Conservation (phyloP, 2,113 vertebrate genomes). For the Tetrao urogallus region DNA sequence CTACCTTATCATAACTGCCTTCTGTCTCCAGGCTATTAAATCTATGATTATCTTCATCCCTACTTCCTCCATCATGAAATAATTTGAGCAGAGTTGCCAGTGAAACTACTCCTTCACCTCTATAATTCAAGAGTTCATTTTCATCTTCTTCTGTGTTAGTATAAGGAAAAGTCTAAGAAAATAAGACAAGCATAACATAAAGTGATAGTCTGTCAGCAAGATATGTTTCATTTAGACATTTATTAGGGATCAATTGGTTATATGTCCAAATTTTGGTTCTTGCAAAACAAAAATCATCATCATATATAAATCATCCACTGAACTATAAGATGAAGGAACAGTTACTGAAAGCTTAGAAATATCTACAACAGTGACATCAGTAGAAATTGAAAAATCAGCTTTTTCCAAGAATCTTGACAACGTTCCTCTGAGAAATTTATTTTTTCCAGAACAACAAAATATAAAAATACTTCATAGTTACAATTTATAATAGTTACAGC, state of each 20-base stretch:
- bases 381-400: not conserved
- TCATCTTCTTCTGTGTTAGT: not conserved
- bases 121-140: not conserved
- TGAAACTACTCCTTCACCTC: slow-evolving; percentile 73
- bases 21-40: slow-evolving; percentile 52
- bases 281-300: not conserved
- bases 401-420: not conserved
- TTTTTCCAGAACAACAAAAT: not conserved
- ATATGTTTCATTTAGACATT: not conserved
- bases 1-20: slow-evolving; percentile 79
- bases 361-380: not conserved
- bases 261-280: not conserved
- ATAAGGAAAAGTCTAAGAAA: slow-evolving; percentile 45
- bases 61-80: slow-evolving; percentile 70
- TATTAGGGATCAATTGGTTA: not conserved
- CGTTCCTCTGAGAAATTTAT: not conserved
- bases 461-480: not conserved
- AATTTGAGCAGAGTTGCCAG: slow-evolving; percentile 80
- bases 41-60: slow-evolving; percentile 44
- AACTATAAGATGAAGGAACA: not conserved
- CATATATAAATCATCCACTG: not conserved
- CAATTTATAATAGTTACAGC: not conserved
- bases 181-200: not conserved
- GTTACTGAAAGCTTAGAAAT: not conserved
- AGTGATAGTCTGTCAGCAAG: not conserved